phyloP scores from a whole-genome alignment of 2,797 vertebrate genomes.

The Hydrophis major region DNA sequence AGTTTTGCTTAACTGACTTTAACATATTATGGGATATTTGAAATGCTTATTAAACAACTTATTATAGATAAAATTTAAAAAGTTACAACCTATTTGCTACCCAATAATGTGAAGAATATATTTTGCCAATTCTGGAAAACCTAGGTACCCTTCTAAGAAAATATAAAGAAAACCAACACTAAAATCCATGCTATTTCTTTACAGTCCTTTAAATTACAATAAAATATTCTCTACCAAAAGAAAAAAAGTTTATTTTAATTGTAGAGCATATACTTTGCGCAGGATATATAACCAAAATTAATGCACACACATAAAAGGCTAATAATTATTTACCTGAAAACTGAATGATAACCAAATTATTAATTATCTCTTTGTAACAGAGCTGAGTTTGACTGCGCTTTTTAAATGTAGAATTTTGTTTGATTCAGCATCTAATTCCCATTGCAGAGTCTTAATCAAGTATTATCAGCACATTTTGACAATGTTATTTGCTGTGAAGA shows the following conservation, averaged over 20 bases:
- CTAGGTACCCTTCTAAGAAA: not conserved
- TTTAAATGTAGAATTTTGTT: not conserved
- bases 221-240: not conserved
- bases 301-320: not conserved
- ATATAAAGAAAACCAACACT: not conserved
- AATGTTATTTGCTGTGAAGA: too few relatives aligned
- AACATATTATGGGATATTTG: not conserved
- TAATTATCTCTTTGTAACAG: not conserved
- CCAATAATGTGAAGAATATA: not conserved
- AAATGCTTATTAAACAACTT: not conserved
- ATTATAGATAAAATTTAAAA: too few relatives aligned
- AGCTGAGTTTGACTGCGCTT: not conserved
- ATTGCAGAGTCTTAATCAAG: not conserved
- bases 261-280: not conserved
- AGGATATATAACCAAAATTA: not conserved
- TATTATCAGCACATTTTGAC: not conserved
- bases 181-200: not conserved
- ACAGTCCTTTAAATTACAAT: not conserved
- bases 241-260: not conserved
- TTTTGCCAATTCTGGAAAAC: not conserved
- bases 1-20: not conserved
- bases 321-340: not conserved
- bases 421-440: not conserved
- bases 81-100: not conserved
- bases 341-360: not conserved